Conservation (phyloP, 2,113 vertebrate genomes). For the Cyanocitta stelleri region DNA sequence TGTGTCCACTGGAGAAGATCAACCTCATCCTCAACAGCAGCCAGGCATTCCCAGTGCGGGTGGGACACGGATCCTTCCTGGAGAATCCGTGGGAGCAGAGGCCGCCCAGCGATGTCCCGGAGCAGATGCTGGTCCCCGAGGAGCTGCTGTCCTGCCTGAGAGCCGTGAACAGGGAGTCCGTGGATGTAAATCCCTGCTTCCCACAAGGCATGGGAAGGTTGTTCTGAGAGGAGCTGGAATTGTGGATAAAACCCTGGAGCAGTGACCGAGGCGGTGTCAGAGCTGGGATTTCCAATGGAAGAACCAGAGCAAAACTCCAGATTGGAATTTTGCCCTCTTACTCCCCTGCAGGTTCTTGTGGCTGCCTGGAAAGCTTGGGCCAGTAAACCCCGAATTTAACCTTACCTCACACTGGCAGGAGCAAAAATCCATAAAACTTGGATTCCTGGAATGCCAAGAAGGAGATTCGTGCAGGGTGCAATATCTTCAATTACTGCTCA, state of each 20-base stretch:
- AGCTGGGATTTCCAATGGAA: fast-evolving
- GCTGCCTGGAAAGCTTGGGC: background rate
- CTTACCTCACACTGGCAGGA: background rate
- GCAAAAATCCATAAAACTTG: background rate
- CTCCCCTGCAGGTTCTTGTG: background rate
- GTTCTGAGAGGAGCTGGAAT: background rate
- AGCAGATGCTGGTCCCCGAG: slow-evolving; percentile 63
- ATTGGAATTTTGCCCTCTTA: background rate
- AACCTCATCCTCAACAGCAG: slow-evolving; percentile 60
- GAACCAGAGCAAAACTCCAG: background rate
- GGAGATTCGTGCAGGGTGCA: background rate
- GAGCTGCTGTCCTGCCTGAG: slow-evolving; percentile 67
- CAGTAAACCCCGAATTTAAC: background rate
- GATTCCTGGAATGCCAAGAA: background rate
- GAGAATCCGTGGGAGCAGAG: background rate
- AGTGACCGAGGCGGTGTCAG: fast-evolving
- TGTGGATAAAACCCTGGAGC: fast-evolving
- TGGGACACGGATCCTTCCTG: background rate
- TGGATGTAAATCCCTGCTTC: slow-evolving; percentile 36
- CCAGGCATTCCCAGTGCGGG: background rate
- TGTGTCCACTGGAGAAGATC: slow-evolving; percentile 54
- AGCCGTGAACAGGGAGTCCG: background rate
- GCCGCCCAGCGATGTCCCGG: background rate
- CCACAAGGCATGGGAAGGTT: background rate
- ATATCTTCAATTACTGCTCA: background rate